Evolutionary conservation across 2,797 vertebrate genomes (phyloP), one percentile per base, ranked within the genome.

Genomic region (Phalanger gymnotis): DNA sequence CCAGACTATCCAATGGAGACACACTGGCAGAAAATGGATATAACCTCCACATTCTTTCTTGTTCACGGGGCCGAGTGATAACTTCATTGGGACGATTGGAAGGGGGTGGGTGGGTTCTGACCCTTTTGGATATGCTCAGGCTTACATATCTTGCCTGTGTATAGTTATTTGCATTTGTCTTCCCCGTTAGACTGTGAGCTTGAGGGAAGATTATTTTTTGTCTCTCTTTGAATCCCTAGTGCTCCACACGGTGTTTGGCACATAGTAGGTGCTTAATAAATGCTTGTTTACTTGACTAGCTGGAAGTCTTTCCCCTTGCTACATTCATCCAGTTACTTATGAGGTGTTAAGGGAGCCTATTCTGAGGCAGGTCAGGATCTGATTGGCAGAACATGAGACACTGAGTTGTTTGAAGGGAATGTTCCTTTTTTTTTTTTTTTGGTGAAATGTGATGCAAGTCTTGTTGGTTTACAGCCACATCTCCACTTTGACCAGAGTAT

Each of bases 401-500:
- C 54, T 12, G 56, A 51, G 40, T 25, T 87, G 9, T 27, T 22
- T 81, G 40, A 40, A 87, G 25, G 22, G 22, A 87, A 87, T 22
- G 6, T 40, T 81, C 66, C 66, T n/a, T 66, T 66, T 73, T 73
- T 22, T 34, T 31, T 30, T 30, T 54, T 54, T 54, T 54, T 54
- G 56, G 19, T 73, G 34, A n/a, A 66, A 73, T 40, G 34, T 73
- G 34, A 40, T 34, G 19, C 22, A n/a, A 27, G 25, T 87, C 40
- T 87, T 81, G 2, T 47, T 87, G 40, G 40, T 51, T 47, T 87
- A 47, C 28, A 87, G 25, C 40, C 73, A 87, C 9, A 4, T 51
- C 9, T 87, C 73, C 47, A 47, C 47, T 81, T 81, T 81, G 73
- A 47, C 92, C 92, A 53, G 47, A 95, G 92, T 81, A 92, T 54